These are phyloP conservation scores for Chironomus tentans DNA, from an alignment of 2,888 invertebrate species.

Conservation along the genomic window DNA sequence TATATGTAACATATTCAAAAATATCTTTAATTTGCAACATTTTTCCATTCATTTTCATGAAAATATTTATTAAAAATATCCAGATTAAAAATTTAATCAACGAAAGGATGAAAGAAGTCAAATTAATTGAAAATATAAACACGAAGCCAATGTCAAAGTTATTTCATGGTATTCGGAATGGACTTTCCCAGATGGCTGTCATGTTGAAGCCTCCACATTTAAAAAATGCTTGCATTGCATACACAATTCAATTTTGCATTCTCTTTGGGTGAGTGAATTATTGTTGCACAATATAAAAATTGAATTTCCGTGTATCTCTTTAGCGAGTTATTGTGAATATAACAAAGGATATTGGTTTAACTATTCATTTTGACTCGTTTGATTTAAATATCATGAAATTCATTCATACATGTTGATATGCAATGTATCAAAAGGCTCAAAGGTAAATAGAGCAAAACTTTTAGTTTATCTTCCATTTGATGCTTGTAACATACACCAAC, in stretches of 20 bases:
- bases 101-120: background rate
- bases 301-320: no score
- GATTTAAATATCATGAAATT: background rate
- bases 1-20: background rate
- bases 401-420: background rate
- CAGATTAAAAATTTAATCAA: background rate
- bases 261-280: conserved; percentile 51
- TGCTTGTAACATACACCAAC: no score
- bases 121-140: background rate
- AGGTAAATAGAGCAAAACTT: no score
- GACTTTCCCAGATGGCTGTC: conserved; percentile 53
- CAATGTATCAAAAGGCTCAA: no score
- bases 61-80: background rate
- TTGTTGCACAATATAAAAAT: no score
- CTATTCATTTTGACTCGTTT: background rate
- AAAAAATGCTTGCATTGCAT: conserved; percentile 51
- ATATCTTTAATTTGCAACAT: no score
- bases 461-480: no score
- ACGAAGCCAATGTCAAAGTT: background rate
- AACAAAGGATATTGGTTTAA: no score
- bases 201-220: conserved; percentile 55
- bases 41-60: background rate
- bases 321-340: no score
- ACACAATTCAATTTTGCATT: conserved; percentile 54
- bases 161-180: conserved; percentile 48